A percentile compares a stretch with the other conserved stretches of the same genome.
Conservation (phyloP, 1,140 invertebrate genomes). For the Pseudomyrmex flavicornis region DNA sequence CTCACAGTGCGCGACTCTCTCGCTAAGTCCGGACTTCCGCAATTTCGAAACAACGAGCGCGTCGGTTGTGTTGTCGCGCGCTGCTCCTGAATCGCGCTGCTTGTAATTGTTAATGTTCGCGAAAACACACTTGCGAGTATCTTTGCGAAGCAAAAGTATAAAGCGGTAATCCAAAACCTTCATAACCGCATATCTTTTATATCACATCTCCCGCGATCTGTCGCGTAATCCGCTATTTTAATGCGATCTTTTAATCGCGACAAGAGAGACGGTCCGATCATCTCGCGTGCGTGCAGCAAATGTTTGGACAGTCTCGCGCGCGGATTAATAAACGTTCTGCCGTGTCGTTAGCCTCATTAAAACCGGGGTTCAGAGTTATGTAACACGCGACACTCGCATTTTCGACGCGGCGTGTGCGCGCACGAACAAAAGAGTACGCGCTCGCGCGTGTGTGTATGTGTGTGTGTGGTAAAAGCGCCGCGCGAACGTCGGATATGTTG, state of each 20-base stretch:
- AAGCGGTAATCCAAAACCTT: too few species aligned
- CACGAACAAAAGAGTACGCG: neutral
- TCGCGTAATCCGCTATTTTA: too few species aligned
- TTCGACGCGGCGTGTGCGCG: slow-evolving; percentile 1
- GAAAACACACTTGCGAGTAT: neutral
- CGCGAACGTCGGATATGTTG: slow-evolving; percentile 18
- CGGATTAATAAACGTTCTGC: slow-evolving; percentile 33
- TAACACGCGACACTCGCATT: slow-evolving; percentile 14
- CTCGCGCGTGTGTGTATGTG: too few species aligned
- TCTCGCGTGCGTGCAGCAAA: neutral
- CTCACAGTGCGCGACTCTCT: neutral
- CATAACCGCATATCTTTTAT: too few species aligned
- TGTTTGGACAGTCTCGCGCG: slow-evolving; percentile 1
- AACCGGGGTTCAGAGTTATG: slow-evolving; percentile 32
- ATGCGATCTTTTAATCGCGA: neutral
- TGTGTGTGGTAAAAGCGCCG: neutral
- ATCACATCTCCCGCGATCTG: too few species aligned
- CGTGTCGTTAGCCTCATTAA: slow-evolving; percentile 53
- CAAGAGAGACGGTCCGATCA: neutral
- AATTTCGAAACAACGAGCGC: slow-evolving; percentile 45
- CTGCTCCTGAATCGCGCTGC: slow-evolving; percentile 3
- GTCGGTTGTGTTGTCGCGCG: slow-evolving; percentile 22
- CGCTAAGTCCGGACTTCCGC: slow-evolving; percentile 53
- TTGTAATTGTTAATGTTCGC: neutral
- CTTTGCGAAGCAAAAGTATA: too few species aligned